Percentiles rank a stretch among this genome's conserved stretches.
Evolutionary conservation across 2,113 vertebrate genomes (phyloP).

Genomic region (Elephas maximus): DNA sequence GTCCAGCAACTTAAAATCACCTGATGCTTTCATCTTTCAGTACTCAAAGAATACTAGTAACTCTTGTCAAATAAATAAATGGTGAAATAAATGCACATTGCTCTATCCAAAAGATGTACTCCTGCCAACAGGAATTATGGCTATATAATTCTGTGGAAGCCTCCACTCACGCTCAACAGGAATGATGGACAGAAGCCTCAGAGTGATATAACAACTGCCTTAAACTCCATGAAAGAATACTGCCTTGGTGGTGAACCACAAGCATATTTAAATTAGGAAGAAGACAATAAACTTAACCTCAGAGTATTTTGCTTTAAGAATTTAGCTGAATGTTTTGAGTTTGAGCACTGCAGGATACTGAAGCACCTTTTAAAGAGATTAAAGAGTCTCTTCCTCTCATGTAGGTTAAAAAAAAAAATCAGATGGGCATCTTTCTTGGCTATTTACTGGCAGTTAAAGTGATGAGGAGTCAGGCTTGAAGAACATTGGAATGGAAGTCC

Average conservation of each 20-base stretch:
- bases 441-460: background rate
- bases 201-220: background rate
- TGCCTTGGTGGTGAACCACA: background rate
- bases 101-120: background rate
- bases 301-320: constrained; percentile 8
- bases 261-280: background rate
- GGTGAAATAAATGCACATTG: background rate
- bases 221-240: background rate
- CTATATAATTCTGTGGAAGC: background rate
- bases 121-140: background rate
- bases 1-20: background rate
- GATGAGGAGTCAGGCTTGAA: background rate
- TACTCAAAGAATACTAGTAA: background rate
- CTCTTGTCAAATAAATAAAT: background rate
- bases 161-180: background rate
- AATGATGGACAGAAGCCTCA: background rate
- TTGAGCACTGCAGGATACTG: background rate
- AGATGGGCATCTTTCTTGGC: background rate
- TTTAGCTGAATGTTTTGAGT: background rate
- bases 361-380: background rate
- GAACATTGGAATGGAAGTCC: background rate
- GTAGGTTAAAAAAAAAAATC: background rate
- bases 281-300: background rate
- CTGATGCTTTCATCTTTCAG: background rate
- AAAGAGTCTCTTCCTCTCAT: background rate